Evolutionary conservation across 1,140 invertebrate genomes (phyloP), one percentile per base, ranked within the genome.

Genomic region (Eubasilissa regina): DNA sequence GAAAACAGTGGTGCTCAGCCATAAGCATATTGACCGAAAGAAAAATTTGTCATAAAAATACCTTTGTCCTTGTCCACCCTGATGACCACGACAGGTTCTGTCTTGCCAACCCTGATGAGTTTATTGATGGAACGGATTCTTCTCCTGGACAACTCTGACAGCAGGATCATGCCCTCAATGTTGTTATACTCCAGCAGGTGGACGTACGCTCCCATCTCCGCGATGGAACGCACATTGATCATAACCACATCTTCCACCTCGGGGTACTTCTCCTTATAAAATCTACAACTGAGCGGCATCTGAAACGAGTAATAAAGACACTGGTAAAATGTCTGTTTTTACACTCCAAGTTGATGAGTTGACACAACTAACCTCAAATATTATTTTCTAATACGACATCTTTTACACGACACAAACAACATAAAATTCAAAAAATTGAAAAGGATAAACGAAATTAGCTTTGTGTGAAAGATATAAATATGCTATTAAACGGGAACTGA

Each of bases 41-140:
- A n/a, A n/a, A n/a, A n/a, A n/a, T n/a, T n/a, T n/a, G n/a, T n/a
- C 25, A 1, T 35, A 35, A 35, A 35, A 35, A 11, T 88, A 97
- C 97, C 98, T 93, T 99, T 99, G 84, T 99, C 97, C 92, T 99
- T 98, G 86, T 99, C 98, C 9, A 99, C 99, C 90, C 99, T 93
- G 87, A 99, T 99, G 48, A 99, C 99, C 64, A 99, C 98, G 45
- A 99, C 98, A 77, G 98, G 98, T 90, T 99, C 99, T 78, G 95
- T 99, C 90, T 99, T 96, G 45, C 98, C 99, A 60, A 99, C 97
- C 83, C 98, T 92, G 87, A 99, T 99, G 73, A 99, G 91, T 93
- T 99, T 99, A 89, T 99, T 99, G 83, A 99, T 99, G 53, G 98
- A 99, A 81, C 99, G 92, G 84, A 99, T 99, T 92, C 99, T 96